Conservation (phyloP, 2,888 invertebrate species). For the Cheiracanthium punctorium region DNA sequence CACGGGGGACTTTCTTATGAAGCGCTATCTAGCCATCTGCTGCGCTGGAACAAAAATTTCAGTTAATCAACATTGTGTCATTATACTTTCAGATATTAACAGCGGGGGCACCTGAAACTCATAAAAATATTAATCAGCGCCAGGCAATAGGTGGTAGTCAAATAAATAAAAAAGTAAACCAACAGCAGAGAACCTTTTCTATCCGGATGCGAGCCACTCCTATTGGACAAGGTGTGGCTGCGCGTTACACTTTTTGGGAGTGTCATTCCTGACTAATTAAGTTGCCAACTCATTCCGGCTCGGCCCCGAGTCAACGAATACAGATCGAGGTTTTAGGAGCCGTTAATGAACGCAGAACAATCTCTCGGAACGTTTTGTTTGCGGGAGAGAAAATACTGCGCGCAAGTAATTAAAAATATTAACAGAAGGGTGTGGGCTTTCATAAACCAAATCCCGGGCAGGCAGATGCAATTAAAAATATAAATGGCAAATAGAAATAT, state of each 20-base stretch:
- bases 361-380: background rate
- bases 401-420: slow-evolving; percentile 2
- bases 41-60: background rate
- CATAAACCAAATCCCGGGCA: background rate
- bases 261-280: slow-evolving; percentile 57
- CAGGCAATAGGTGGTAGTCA: background rate
- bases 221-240: slow-evolving; percentile 23
- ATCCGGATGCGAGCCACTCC: slow-evolving; percentile 41
- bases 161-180: background rate
- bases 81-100: slow-evolving; percentile 13
- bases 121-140: slow-evolving; percentile 28
- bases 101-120: slow-evolving; percentile 1
- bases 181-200: background rate
- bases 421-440: background rate
- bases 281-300: slow-evolving; percentile 39
- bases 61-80: slow-evolving; percentile 15
- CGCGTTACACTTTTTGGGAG: slow-evolving; percentile 27
- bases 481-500: background rate
- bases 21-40: background rate
- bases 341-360: slow-evolving; percentile 31
- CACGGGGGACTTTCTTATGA: background rate
- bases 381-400: background rate
- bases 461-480: slow-evolving; percentile 1
- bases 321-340: slow-evolving; percentile 40
- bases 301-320: slow-evolving; percentile 19